A percentile compares a stretch with the other conserved stretches of the same genome.
These are phyloP conservation scores for Ochropacha duplaris DNA, from an alignment of 2,888 invertebrate species.

Conservation along the genomic window DNA sequence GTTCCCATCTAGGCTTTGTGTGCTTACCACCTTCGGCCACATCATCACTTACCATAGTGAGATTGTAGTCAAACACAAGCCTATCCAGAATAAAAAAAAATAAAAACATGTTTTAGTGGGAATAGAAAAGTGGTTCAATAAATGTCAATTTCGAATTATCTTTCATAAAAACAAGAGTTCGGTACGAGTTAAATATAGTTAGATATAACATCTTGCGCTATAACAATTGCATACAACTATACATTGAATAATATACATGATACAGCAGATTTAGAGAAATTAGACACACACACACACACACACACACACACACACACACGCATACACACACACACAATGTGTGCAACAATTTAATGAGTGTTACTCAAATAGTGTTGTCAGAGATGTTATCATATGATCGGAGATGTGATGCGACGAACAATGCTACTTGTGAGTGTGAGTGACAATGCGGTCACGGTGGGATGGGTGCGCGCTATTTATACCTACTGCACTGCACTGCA, in stretches of 20 bases:
- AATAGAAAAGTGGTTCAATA: no score
- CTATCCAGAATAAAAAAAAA: no score
- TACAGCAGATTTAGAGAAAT: background rate
- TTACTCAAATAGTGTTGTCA: constrained; percentile 1
- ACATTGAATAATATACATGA: background rate
- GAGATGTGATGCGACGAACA: background rate
- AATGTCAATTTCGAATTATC: no score
- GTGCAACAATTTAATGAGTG: background rate
- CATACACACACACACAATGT: background rate
- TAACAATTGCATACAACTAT: background rate
- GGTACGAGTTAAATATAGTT: no score
- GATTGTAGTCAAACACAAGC: no score
- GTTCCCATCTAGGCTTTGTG: no score
- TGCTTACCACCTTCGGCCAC: no score
- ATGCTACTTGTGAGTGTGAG: background rate
- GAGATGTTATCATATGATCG: background rate
- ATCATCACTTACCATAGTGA: no score
- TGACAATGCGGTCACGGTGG: background rate
- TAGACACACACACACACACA: background rate
- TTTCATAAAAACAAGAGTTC: no score
- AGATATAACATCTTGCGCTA: no score
- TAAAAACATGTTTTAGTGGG: no score
- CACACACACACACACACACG: background rate
- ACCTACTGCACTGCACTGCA: background rate
- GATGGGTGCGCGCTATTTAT: background rate